A percentile compares a stretch with the other conserved stretches of the same genome.
Conservation (phyloP, 2,797 vertebrate species). For the Myripristis jacobus region DNA sequence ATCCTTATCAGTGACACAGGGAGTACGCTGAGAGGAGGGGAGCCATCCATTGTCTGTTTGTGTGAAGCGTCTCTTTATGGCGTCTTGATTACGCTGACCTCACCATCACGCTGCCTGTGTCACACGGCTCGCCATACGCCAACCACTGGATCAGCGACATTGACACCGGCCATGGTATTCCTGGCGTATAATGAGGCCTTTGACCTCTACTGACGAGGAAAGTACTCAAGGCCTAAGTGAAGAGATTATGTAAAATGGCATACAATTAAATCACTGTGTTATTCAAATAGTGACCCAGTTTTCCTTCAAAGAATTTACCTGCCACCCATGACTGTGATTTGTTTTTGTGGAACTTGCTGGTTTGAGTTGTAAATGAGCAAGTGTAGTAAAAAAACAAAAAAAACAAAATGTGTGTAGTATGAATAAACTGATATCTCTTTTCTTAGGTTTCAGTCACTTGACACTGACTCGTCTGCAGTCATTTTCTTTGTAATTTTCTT, state of each 20-base stretch:
- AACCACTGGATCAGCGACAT: conserved; percentile 61
- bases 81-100: conserved; percentile 78
- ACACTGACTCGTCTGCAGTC: too few species aligned
- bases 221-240: not conserved
- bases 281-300: not conserved
- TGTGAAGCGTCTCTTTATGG: conserved; percentile 68
- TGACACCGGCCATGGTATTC: conserved; percentile 54
- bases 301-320: too few species aligned
- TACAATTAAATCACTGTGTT: not conserved
- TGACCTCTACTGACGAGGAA: conserved; percentile 39
- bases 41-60: conserved; percentile 44
- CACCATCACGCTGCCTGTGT: conserved; percentile 71
- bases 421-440: too few species aligned
- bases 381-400: not conserved
- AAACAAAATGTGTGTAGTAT: not conserved
- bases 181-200: conserved; percentile 47
- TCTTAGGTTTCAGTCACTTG: too few species aligned
- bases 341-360: not conserved
- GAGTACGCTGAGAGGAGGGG: conserved; percentile 26
- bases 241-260: not conserved
- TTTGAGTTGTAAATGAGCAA: not conserved
- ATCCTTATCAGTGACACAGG: not conserved
- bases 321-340: not conserved
- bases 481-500: too few species aligned
- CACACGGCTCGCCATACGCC: conserved; percentile 71